Percentiles rank a stretch among this genome's conserved stretches.
Conservation (phyloP, 1,140 invertebrate genomes). For the Eupeodes corollae region DNA sequence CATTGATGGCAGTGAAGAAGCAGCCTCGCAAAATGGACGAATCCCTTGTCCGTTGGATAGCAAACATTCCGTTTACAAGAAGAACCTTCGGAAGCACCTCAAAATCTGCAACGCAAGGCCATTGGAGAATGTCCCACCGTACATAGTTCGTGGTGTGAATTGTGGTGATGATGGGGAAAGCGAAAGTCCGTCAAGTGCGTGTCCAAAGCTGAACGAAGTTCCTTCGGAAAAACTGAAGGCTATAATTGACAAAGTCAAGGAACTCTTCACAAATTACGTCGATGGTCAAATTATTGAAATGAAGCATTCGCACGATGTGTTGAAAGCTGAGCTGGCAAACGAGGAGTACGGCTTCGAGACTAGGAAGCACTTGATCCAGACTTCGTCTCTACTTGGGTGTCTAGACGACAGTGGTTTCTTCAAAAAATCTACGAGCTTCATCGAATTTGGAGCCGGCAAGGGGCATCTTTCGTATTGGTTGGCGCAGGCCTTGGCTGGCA, state of each 20-base stretch:
- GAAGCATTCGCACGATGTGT: constrained; percentile 39
- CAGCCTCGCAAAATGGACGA: constrained; percentile 23
- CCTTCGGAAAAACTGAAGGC: constrained; percentile 32
- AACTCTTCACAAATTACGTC: constrained; percentile 35
- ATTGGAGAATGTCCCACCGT: constrained; percentile 39
- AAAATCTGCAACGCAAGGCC: constrained; percentile 62
- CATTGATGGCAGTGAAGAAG: constrained; percentile 13
- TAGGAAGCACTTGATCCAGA: constrained; percentile 59
- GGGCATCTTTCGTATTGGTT: constrained; percentile 65
- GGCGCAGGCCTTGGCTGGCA: constrained; percentile 44
- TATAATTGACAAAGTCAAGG: constrained; percentile 41
- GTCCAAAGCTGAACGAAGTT: constrained; percentile 38
- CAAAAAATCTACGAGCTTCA: constrained; percentile 50
- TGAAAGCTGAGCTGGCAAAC: constrained; percentile 48
- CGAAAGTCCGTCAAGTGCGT: constrained; percentile 13
- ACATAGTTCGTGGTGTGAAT: constrained; percentile 54
- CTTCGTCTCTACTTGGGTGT: constrained; percentile 53
- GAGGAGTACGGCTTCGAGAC: constrained; percentile 49
- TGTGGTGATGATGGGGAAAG: constrained; percentile 25
- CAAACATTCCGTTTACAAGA: constrained; percentile 61
- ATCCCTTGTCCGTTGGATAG: constrained; percentile 57
- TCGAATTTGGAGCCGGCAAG: constrained; percentile 83
- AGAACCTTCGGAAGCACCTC: constrained; percentile 59
- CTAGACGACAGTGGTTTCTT: constrained; percentile 47
- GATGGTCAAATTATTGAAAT: constrained; percentile 36